These are phyloP conservation scores for Phalloptychus januarius DNA, from an alignment of 2,797 vertebrate species.

Conservation along the genomic window DNA sequence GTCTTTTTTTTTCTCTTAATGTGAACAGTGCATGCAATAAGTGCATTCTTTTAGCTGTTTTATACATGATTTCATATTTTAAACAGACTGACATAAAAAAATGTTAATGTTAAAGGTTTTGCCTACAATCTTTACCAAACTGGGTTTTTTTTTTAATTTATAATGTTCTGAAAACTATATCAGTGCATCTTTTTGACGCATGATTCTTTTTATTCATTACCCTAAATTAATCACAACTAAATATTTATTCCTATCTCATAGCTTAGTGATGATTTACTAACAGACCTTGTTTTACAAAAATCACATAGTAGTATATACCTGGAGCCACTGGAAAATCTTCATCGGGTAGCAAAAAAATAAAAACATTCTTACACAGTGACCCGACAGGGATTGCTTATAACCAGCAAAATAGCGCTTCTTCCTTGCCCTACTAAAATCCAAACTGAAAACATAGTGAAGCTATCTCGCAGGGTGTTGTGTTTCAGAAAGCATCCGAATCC, in stretches of 20 bases:
- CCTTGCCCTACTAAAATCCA: neutral
- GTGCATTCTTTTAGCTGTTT: neutral
- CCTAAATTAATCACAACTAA: neutral
- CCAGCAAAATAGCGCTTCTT: neutral
- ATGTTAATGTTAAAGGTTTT: neutral
- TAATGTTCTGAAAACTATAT: neutral
- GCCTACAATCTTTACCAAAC: neutral
- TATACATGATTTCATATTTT: neutral
- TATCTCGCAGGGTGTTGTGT: neutral
- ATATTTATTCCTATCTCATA: neutral
- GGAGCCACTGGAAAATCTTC: neutral
- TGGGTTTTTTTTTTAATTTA: neutral
- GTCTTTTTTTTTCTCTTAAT: neutral
- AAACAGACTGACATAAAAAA: neutral
- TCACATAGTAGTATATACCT: neutral
- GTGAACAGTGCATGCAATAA: neutral
- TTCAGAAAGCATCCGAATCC: neutral
- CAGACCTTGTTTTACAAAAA: neutral
- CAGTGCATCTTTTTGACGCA: neutral
- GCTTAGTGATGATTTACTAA: neutral
- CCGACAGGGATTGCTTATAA: neutral
- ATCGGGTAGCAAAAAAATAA: neutral
- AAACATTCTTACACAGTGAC: neutral
- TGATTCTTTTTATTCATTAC: neutral
- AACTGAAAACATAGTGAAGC: neutral